Evolutionary conservation across 2,113 vertebrate species (phyloP), one percentile per base, ranked within the genome.

Genomic region (Picathartes gymnocephalus): DNA sequence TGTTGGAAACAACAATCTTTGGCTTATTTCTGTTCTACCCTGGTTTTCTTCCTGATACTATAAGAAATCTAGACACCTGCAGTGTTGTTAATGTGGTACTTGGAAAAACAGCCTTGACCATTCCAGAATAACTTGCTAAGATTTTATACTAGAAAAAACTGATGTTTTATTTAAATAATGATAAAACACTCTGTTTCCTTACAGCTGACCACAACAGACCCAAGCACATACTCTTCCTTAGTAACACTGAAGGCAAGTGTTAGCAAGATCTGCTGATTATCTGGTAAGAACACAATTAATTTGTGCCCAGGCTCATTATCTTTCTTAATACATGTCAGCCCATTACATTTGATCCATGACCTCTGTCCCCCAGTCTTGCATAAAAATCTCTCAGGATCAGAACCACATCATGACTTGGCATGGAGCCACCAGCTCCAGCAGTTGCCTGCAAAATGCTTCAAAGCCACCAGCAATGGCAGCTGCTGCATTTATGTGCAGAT

Each of bases 221-320:
- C 56, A 60, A 79, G 33, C 68, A 44, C 21, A 30, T 71, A 92
- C 66, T 88, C 54, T 77, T 81, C 70, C 72, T 61, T 86, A 76
- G 57, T 51, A 92, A 71, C 53, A 81, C 3, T 81, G 69, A 95
- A 97, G 95, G 95, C 81, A 95, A 97, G 89, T 80, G 87, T 86
- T 81, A 93, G 44, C 64, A 61, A 96, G 93, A 97, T 92, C 90
- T 85, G 79, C 90, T 96, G 71, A 94, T 97, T 97, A 95, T 93
- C 39, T 64, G 80, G 57, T 93, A 95, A 91, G 95, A 95, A 94
- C 87, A 96, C 96, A 91, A 97, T 98, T 97, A 98, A 98, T 98
- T 97, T 97, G 77, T 96, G 92, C 87, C 87, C 91, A 97, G 82
- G 70, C 84, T 96, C 95, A 97, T 97, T 97, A 96, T 96, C 94